These are phyloP conservation scores for Willisornis vidua DNA, from an alignment of 2,113 vertebrate genomes.

Conservation along the genomic window DNA sequence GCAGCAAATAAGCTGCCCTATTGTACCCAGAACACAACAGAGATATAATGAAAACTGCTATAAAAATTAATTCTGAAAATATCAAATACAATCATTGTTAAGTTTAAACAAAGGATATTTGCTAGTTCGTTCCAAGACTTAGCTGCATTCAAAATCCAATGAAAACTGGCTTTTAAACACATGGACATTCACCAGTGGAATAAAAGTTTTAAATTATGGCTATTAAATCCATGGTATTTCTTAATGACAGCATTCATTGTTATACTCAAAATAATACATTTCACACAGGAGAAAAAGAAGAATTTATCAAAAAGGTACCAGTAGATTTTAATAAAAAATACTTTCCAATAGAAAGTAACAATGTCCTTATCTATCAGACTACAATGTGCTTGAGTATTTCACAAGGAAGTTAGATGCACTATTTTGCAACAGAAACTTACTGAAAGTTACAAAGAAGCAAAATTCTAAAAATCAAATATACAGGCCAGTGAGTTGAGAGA, in stretches of 20 bases:
- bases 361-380: neutral
- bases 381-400: neutral
- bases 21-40: constrained; percentile 1
- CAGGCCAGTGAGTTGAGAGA: neutral
- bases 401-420: constrained; percentile 5
- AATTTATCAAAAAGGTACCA: constrained; percentile 1
- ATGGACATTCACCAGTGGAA: neutral
- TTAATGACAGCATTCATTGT: constrained; percentile 40
- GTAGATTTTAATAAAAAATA: constrained; percentile 37
- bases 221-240: constrained; percentile 19
- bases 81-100: constrained; percentile 31
- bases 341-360: neutral
- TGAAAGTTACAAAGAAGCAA: constrained; percentile 18
- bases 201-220: constrained; percentile 42
- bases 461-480: constrained; percentile 16
- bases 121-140: neutral
- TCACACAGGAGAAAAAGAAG: neutral
- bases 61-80: constrained; percentile 57
- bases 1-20: neutral
- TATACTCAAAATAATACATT: constrained; percentile 24
- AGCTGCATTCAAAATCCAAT: neutral
- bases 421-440: constrained; percentile 30
- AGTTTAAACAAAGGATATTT: constrained; percentile 48
- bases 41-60: constrained; percentile 6
- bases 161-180: constrained; percentile 16